These are phyloP conservation scores for Onychomys arenicola DNA, from an alignment of 2,797 vertebrate genomes.

Conservation along the genomic window DNA sequence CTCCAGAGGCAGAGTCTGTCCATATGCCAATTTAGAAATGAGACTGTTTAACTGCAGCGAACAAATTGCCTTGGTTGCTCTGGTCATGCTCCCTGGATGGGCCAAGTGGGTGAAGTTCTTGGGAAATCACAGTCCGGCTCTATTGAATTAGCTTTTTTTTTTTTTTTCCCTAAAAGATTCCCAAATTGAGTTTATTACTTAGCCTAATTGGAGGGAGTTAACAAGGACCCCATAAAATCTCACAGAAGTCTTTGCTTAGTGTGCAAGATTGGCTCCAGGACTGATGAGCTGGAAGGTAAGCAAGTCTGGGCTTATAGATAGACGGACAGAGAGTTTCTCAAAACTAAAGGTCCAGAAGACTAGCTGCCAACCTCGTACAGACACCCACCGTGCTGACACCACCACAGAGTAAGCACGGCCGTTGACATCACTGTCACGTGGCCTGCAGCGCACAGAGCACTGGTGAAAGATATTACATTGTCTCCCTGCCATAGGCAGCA, in stretches of 20 bases:
- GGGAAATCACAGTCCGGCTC: slow-evolving; percentile 40
- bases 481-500: neutral
- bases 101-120: slow-evolving; percentile 59
- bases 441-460: neutral
- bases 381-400: neutral
- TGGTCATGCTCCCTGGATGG: neutral
- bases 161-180: neutral
- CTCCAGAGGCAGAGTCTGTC: slow-evolving; percentile 60
- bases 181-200: slow-evolving; percentile 61
- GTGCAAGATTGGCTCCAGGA: neutral
- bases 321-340: neutral
- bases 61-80: slow-evolving; percentile 45
- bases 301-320: slow-evolving; percentile 43
- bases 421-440: neutral
- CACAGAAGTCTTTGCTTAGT: slow-evolving; percentile 31
- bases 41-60: slow-evolving; percentile 37
- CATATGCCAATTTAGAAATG: slow-evolving; percentile 52
- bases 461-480: neutral
- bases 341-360: slow-evolving; percentile 3
- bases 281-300: slow-evolving; percentile 40
- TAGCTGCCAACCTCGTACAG: neutral
- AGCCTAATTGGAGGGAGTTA: slow-evolving; percentile 52
- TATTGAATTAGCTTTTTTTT: slow-evolving; percentile 51
- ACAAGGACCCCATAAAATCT: slow-evolving; percentile 30
- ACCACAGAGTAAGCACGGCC: neutral